Evolutionary conservation across 1,140 invertebrate species (phyloP).

Genomic region (Ceratitis capitata): DNA sequence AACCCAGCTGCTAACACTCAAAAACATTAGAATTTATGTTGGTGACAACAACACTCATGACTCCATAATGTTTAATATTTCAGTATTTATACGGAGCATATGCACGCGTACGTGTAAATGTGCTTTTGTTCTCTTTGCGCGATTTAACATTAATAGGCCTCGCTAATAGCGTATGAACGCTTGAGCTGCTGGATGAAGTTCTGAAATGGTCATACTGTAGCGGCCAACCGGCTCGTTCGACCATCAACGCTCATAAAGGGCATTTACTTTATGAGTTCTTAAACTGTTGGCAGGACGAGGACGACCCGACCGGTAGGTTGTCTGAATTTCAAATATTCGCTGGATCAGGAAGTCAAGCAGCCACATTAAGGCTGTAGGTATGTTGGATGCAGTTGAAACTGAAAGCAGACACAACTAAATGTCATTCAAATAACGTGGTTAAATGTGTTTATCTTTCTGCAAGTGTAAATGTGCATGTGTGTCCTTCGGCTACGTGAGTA

Average conservation of each 20-base stretch:
- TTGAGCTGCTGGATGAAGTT: conserved; percentile 9
- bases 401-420: background rate
- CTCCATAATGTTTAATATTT: background rate
- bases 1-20: background rate
- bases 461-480: background rate
- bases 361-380: background rate
- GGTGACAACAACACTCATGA: background rate
- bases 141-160: conserved; percentile 22
- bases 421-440: background rate
- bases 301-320: background rate
- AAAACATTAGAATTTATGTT: conserved; percentile 29
- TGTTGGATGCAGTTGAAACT: background rate
- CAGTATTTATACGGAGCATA: background rate
- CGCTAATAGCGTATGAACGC: conserved; percentile 27
- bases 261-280: conserved; percentile 36
- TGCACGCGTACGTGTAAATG: background rate
- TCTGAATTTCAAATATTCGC: background rate
- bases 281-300: background rate
- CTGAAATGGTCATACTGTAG: conserved; percentile 6
- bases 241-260: conserved; percentile 30
- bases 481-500: background rate
- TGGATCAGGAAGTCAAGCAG: background rate
- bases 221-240: background rate
- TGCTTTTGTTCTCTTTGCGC: background rate
- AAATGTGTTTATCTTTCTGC: background rate